phyloP scores from a whole-genome alignment of 2,113 vertebrate genomes.

The Astatotilapia flaviijosephi region DNA sequence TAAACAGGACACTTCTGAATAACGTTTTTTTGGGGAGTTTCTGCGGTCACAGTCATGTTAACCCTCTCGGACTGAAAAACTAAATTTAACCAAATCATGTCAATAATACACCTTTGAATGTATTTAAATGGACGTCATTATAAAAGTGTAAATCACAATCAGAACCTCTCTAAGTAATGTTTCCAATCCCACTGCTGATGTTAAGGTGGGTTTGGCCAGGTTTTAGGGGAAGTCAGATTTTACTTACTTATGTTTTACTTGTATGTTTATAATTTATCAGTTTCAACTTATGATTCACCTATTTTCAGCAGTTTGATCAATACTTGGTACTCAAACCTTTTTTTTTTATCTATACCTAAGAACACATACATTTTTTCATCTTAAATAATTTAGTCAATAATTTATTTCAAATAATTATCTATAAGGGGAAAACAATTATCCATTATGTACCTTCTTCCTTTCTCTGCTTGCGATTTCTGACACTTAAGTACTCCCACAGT shows the following conservation, averaged over 20 bases:
- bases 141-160: not conserved
- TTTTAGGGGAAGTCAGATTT: not conserved
- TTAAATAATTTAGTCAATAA: not conserved
- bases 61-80: not conserved
- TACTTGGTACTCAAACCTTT: not conserved
- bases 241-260: not conserved
- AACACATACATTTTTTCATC: not conserved
- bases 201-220: rapidly evolving
- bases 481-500: not conserved
- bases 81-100: not conserved
- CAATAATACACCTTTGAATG: not conserved
- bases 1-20: not conserved
- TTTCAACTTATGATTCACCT: not conserved
- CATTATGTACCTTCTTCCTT: not conserved
- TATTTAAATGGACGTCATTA: not conserved
- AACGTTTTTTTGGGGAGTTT: not conserved
- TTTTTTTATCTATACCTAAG: not conserved
- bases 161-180: not conserved
- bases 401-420: not conserved
- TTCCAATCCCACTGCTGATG: not conserved
- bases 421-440: not conserved
- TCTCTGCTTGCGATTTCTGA: not conserved
- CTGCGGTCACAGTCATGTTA: not conserved
- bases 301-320: not conserved
- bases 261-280: not conserved